A percentile compares a stretch with the other conserved stretches of the same genome.
phyloP scores from a whole-genome alignment of 2,797 vertebrate genomes.

The Eleutherodactylus coqui region DNA sequence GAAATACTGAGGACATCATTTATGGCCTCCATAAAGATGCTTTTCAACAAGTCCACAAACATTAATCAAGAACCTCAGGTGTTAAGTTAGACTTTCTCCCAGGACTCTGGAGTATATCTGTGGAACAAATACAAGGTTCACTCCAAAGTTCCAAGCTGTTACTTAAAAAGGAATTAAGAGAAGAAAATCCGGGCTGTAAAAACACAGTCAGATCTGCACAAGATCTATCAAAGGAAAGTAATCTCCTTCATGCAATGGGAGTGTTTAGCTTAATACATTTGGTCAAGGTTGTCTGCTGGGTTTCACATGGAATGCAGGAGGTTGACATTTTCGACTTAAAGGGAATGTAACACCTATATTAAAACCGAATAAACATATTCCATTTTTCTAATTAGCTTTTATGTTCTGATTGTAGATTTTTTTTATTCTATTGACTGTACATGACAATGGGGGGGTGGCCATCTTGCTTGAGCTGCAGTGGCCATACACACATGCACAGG shows the following conservation, averaged over 20 bases:
- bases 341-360: too few species aligned
- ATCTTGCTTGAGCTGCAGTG: too few species aligned
- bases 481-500: too few species aligned
- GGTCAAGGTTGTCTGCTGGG: conserved; percentile 46
- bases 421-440: too few species aligned
- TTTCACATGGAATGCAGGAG: conserved; percentile 15
- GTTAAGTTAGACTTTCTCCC: conserved; percentile 41
- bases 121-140: conserved; percentile 44
- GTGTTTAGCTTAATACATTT: conserved; percentile 43
- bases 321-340: background rate
- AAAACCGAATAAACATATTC: too few species aligned
- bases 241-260: conserved; percentile 35
- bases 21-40: conserved; percentile 56
- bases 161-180: conserved; percentile 56
- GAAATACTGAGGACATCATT: conserved; percentile 59
- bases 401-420: too few species aligned
- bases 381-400: too few species aligned
- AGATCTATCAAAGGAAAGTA: conserved; percentile 51
- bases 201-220: conserved; percentile 43
- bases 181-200: conserved; percentile 54
- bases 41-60: conserved; percentile 50
- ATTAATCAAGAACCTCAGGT: conserved; percentile 58
- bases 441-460: too few species aligned
- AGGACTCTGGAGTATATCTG: conserved; percentile 45
- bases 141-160: conserved; percentile 45